phyloP scores from a whole-genome alignment of 64 coral and sea anemone genomes.

The Orbicella faveolata region DNA sequence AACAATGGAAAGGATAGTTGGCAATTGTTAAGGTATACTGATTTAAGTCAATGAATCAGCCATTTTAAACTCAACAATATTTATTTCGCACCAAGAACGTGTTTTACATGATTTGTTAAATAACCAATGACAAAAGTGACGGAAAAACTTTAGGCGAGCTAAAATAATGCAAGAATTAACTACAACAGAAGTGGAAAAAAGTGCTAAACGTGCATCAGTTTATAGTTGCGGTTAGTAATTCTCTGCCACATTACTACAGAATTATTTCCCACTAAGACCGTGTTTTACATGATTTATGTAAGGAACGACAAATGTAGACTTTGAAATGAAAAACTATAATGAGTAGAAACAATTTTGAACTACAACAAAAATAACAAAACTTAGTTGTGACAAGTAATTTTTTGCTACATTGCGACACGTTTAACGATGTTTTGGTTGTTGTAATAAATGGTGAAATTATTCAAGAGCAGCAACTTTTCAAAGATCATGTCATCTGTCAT shows the following conservation, averaged over 20 bases:
- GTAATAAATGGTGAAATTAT: neutral
- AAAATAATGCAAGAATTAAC: neutral
- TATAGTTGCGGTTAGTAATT: neutral
- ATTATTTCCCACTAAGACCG: neutral
- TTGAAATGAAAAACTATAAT: neutral
- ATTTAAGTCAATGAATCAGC: slow-evolving; percentile 12
- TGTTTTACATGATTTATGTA: neutral
- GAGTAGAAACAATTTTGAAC: neutral
- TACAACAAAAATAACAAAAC: neutral
- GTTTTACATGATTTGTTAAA: neutral
- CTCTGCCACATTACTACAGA: neutral
- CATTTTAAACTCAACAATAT: no score
- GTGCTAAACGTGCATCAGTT: neutral
- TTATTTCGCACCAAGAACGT: neutral
- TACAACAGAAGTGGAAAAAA: neutral
- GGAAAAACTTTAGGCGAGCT: no score
- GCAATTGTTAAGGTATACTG: neutral
- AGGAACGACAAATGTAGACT: neutral
- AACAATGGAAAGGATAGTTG: neutral
- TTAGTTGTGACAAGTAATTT: neutral
- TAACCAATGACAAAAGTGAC: neutral
- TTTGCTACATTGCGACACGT: slow-evolving; percentile 1
- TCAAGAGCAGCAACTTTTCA: slow-evolving; percentile 4
- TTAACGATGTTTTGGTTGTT: slow-evolving; percentile 12
- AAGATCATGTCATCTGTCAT: neutral